Base-by-base conservation (phyloP, 1,140 invertebrate genomes). In the Pseudomyrmex cubaensis region DNA sequence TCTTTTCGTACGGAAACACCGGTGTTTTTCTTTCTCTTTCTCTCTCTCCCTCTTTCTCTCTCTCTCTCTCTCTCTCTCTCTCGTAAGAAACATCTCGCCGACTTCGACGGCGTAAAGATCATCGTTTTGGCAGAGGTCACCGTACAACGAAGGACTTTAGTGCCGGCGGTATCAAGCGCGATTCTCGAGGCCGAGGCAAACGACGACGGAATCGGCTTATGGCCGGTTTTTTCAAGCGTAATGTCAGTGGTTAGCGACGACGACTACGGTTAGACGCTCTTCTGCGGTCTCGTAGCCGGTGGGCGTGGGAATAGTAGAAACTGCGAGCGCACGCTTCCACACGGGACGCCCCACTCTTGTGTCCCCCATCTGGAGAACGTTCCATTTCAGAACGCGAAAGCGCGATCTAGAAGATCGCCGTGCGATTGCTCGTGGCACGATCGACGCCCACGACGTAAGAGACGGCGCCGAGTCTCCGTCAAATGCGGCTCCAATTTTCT, bases 301-400 rank as follows among this genome's bases (percentile, higher is more conserved):
- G 69, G 89, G 88, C 89, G 89, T 90, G 89, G 85, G 89, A 90
- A 90, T 90, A 64, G 56, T 83, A 86, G 84, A 90, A 90, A 90
- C 89, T n/a, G 70, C 78, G 76, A 64, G 67, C 12, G 70, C 82
- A 85, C 78, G 80, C 67, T 83, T 63, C 76, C n/a, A 54, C 56
- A 22, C 3, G 3, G 35, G 35, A 35, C 50, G 10, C 74, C 46
- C 73, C 85, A 84, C 35, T 48, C 25, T 46, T 35, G 35, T 7
- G 25, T 22, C 59, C 52, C 61, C 63, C 20, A 22, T 85, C 69
- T 54, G 61, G 25, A 62, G 20, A 78, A 17, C 46, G 57, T 84
- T 85, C 66, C 56, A 48, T 74, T 69, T 59, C 50, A 35, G 20
- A 20, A 22, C 56, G 57, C 73, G 22, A 20, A 13, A 63, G 61